Percentiles rank a stretch among this genome's conserved stretches.
phyloP scores from a whole-genome alignment of 2,888 invertebrate species.

The Andrena camellia region DNA sequence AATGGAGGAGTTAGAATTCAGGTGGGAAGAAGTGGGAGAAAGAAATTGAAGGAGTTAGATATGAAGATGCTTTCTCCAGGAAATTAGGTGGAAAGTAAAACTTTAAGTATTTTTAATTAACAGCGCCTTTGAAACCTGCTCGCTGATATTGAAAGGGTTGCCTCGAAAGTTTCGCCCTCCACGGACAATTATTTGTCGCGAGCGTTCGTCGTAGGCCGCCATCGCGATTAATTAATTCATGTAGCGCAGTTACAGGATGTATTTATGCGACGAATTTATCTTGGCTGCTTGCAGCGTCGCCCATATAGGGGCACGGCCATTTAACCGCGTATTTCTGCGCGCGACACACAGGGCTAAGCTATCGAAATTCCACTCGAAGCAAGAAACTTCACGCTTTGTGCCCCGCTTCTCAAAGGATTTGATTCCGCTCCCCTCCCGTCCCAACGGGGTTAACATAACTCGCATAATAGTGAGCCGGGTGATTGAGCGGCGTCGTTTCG shows the following conservation, averaged over 20 bases:
- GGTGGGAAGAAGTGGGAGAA: too few relatives aligned
- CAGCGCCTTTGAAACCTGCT: not conserved
- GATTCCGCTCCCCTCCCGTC: constrained; percentile 12
- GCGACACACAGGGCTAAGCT: constrained; percentile 1
- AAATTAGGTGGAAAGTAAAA: constrained; percentile 8
- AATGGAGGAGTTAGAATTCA: too few relatives aligned
- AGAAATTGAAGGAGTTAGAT: not conserved
- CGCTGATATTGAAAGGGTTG: constrained; percentile 1
- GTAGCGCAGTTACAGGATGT: constrained; percentile 31
- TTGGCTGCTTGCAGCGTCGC: constrained; percentile 5
- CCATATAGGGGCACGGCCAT: not conserved
- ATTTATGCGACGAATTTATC: constrained; percentile 46
- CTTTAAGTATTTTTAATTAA: constrained; percentile 14
- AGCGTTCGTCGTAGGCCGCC: constrained; percentile 15
- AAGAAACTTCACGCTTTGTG: constrained; percentile 43
- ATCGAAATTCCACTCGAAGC: constrained; percentile 46
- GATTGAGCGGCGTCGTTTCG: constrained; percentile 75
- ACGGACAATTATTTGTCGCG: constrained; percentile 16
- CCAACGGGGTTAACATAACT: constrained; percentile 52
- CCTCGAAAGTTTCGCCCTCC: constrained; percentile 7
- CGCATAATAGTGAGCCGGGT: constrained; percentile 58
- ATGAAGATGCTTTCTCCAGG: not conserved
- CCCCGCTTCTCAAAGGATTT: constrained; percentile 37
- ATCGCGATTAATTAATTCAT: constrained; percentile 47
- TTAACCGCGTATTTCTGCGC: not conserved